These are phyloP conservation scores for Heliconius ethilla DNA, from an alignment of 2,888 invertebrate genomes.

Conservation along the genomic window DNA sequence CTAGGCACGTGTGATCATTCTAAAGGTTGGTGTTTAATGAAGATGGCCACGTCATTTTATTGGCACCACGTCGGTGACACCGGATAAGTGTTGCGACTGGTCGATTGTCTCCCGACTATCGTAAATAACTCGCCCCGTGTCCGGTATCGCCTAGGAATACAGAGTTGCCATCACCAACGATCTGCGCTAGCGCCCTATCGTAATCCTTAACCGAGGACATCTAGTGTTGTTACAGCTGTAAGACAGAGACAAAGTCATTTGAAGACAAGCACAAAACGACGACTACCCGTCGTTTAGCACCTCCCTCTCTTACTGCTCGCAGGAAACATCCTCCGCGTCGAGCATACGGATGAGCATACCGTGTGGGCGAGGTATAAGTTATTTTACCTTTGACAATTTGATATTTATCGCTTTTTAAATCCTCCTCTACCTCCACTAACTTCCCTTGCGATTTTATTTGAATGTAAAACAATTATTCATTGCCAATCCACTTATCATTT, in stretches of 20 bases:
- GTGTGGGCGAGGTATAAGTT: conserved; percentile 59
- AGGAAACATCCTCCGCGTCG: conserved; percentile 74
- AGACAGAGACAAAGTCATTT: conserved; percentile 46
- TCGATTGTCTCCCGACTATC: conserved; percentile 78
- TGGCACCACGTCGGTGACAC: conserved; percentile 70
- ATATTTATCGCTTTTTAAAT: conserved; percentile 51
- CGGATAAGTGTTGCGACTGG: conserved; percentile 77
- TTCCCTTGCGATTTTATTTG: conserved; percentile 49
- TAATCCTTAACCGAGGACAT: conserved; percentile 31
- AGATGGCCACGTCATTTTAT: conserved; percentile 79
- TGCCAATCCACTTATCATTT: conserved; percentile 58
- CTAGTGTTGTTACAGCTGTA: conserved; percentile 41
- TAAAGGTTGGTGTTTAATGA: conserved; percentile 75
- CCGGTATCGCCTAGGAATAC: conserved; percentile 76
- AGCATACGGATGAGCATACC: conserved; percentile 76
- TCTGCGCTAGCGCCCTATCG: conserved; percentile 38
- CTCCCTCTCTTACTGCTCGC: conserved; percentile 59
- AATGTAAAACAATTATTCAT: conserved; percentile 50
- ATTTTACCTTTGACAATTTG: conserved; percentile 45
- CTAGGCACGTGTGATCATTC: conserved; percentile 73
- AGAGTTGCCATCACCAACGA: conserved; percentile 63
- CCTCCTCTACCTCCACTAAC: conserved; percentile 13
- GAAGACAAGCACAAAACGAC: conserved; percentile 51
- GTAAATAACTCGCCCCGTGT: conserved; percentile 79
- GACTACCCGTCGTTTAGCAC: conserved; percentile 54